Evolutionary conservation across 2,113 vertebrate species (phyloP).

Genomic region (Chiloscyllium plagiosum): DNA sequence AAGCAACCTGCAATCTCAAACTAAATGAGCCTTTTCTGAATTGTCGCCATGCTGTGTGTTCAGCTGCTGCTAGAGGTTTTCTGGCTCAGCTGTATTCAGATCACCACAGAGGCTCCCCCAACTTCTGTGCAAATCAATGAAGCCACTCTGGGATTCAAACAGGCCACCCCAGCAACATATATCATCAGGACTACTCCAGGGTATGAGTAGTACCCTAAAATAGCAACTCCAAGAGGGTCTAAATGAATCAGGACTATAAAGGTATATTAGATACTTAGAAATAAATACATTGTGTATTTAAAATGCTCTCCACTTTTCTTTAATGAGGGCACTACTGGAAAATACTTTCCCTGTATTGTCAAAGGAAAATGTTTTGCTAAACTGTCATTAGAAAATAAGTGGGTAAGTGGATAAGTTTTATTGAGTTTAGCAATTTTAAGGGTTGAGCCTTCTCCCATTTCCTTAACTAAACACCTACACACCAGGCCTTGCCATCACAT

Average conservation of each 20-base stretch:
- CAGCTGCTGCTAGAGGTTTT: not conserved
- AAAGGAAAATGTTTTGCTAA: not conserved
- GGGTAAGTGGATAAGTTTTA: too few relatives aligned
- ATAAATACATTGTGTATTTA: not conserved
- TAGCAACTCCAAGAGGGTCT: not conserved
- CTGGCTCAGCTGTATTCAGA: conserved; percentile 1
- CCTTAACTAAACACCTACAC: too few relatives aligned
- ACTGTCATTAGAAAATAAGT: not conserved
- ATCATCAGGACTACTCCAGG: not conserved
- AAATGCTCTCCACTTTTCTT: not conserved
- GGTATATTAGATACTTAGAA: not conserved
- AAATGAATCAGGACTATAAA: not conserved
- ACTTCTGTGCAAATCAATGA: not conserved
- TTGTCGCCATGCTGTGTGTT: not conserved
- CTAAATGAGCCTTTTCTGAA: not conserved
- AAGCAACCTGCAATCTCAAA: not conserved
- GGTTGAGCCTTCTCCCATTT: too few relatives aligned
- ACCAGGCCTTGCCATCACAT: too few relatives aligned
- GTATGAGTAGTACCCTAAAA: not conserved
- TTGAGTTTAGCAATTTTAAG: too few relatives aligned
- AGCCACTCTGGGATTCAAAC: not conserved
- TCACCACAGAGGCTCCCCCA: not conserved
- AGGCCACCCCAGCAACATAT: not conserved
- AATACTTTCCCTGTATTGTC: not conserved
- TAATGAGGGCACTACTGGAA: not conserved